Percentiles rank a stretch among this genome's conserved stretches.
These are phyloP conservation scores for Nothobranchius furzeri DNA, from an alignment of 2,113 vertebrate species.

Conservation along the genomic window DNA sequence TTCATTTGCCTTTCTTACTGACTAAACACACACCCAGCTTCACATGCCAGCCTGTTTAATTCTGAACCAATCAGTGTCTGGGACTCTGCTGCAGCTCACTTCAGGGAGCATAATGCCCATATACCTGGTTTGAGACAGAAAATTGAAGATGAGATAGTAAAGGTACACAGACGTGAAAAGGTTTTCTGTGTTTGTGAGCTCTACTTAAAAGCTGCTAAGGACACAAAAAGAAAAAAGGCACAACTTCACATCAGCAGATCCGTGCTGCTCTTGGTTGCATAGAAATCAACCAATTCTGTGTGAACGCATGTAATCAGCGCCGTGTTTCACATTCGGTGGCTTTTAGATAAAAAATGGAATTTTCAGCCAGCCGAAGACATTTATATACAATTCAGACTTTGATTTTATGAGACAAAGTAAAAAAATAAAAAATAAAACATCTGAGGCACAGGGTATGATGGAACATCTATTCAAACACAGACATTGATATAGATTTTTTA, in stretches of 20 bases:
- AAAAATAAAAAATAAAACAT: no score
- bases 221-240: not conserved
- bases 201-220: not conserved
- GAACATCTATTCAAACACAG: no score
- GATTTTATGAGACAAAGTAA: not conserved
- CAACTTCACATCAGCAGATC: conserved; percentile 16
- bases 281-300: no score
- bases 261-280: not conserved
- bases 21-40: conserved; percentile 9
- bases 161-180: conserved; percentile 23
- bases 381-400: not conserved
- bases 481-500: no score
- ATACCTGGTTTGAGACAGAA: conserved; percentile 8
- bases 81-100: not conserved
- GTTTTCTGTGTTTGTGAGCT: conserved; percentile 13
- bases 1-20: not conserved
- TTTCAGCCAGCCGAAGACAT: not conserved
- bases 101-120: not conserved
- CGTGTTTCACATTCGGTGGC: conserved; percentile 3
- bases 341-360: not conserved
- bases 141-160: conserved; percentile 16
- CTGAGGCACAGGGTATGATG: not conserved
- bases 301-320: not conserved
- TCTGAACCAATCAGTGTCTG: not conserved
- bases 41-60: not conserved